Evolutionary conservation across 2,113 vertebrate genomes (phyloP).

Genomic region (Mola mola): DNA sequence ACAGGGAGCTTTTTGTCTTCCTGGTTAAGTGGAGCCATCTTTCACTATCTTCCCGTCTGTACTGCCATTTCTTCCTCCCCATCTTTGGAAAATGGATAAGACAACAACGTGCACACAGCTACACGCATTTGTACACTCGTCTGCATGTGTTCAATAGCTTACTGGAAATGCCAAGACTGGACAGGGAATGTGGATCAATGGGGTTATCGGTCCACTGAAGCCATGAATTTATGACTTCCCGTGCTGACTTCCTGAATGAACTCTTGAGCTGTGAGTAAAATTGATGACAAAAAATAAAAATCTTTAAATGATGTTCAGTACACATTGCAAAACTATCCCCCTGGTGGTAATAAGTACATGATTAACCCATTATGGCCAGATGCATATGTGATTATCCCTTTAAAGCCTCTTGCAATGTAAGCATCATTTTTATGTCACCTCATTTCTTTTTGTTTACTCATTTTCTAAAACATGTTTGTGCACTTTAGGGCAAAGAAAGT

Average conservation of each 20-base stretch:
- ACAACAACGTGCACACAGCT: constrained; percentile 6
- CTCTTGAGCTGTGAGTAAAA: too few species aligned
- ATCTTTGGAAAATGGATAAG: constrained; percentile 29
- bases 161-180: constrained; percentile 32
- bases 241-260: neutral
- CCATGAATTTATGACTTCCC: neutral
- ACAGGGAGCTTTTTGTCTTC: constrained; percentile 43
- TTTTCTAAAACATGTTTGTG: too few species aligned
- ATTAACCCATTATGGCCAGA: too few species aligned
- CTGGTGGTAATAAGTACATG: too few species aligned
- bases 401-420: too few species aligned
- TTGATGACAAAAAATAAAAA: neutral
- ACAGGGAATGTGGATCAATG: constrained; percentile 22
- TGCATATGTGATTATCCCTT: too few species aligned
- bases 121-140: neutral
- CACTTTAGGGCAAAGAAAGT: too few species aligned
- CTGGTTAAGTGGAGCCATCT: constrained; percentile 52
- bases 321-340: too few species aligned
- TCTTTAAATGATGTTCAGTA: too few species aligned
- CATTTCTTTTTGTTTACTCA: too few species aligned
- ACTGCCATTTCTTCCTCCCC: constrained; percentile 23
- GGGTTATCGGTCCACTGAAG: neutral
- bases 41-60: constrained; percentile 37
- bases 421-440: too few species aligned
- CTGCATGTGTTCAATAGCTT: constrained; percentile 16